Conservation (phyloP, 92 coral and sea anemone species). For the Porites divaricata region DNA sequence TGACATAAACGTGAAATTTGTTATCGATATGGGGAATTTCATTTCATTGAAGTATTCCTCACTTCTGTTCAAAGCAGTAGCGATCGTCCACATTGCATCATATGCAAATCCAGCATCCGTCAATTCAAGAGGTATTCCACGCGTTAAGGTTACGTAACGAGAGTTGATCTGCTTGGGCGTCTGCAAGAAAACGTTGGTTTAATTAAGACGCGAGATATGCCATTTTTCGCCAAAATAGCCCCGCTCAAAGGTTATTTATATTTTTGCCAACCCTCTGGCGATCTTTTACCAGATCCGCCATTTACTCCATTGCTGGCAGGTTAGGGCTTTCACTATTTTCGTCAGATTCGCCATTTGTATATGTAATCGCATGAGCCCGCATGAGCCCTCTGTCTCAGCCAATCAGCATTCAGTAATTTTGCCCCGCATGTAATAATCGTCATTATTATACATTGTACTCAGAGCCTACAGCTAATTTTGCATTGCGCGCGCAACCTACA, state of each 20-base stretch:
- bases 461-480: too few relatives aligned
- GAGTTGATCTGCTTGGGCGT: constrained; percentile 34
- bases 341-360: too few relatives aligned
- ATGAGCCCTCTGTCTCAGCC: too few relatives aligned
- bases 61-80: constrained; percentile 59
- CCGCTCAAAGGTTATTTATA: not conserved
- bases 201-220: not conserved
- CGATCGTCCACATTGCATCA: constrained; percentile 73
- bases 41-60: constrained; percentile 10
- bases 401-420: too few relatives aligned
- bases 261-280: too few relatives aligned
- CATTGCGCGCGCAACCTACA: too few relatives aligned
- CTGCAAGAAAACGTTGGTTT: constrained; percentile 31
- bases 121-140: not conserved
- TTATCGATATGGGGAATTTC: constrained; percentile 6
- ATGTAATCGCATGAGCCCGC: too few relatives aligned
- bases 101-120: constrained; percentile 73
- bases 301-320: too few relatives aligned
- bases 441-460: too few relatives aligned
- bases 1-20: constrained; percentile 53
- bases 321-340: too few relatives aligned
- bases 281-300: too few relatives aligned
- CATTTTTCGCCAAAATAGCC: not conserved
- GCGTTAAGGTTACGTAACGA: constrained; percentile 16
- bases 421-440: too few relatives aligned